Percentiles rank a stretch among this genome's conserved stretches.
Evolutionary conservation across 2,113 vertebrate species (phyloP).

Genomic region (Egretta garzetta): DNA sequence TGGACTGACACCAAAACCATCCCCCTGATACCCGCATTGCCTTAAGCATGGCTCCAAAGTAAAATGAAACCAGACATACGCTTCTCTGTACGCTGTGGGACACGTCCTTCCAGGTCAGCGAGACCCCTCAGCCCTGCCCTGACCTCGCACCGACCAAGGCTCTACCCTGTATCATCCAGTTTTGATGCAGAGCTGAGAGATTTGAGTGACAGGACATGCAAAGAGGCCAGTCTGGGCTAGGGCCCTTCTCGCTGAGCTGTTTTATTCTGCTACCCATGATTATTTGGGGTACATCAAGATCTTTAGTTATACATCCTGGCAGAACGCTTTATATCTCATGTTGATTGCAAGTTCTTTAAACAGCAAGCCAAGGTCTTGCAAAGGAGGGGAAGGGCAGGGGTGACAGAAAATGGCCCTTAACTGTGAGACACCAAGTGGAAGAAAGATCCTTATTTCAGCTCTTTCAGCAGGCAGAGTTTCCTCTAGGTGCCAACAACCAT

Average conservation of each 20-base stretch:
- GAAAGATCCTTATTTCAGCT: not conserved
- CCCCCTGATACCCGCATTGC: not conserved
- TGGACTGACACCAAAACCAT: not conserved
- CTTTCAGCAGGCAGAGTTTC: not conserved
- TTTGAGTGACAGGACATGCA: not conserved
- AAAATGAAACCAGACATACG: not conserved
- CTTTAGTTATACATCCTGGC: not conserved
- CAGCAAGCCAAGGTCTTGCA: conserved; percentile 49
- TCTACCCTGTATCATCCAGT: not conserved
- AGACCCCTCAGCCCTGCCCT: not conserved
- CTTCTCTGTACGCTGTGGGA: not conserved
- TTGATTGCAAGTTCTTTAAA: conserved; percentile 54
- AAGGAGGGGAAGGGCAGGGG: not conserved
- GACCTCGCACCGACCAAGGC: not conserved
- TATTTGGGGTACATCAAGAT: conserved; percentile 29
- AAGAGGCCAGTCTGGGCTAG: not conserved
- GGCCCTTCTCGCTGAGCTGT: not conserved
- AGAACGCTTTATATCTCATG: conserved; percentile 14
- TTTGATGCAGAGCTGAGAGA: not conserved
- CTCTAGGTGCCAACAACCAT: not conserved
- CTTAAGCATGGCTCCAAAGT: not conserved
- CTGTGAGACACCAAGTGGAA: not conserved
- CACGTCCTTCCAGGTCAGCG: fast-evolving
- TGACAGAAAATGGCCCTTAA: conserved; percentile 25
- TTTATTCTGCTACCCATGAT: not conserved